Percentiles rank a stretch among this genome's conserved stretches.
Conservation (phyloP, 2,113 vertebrate genomes). For the Micromys minutus region DNA sequence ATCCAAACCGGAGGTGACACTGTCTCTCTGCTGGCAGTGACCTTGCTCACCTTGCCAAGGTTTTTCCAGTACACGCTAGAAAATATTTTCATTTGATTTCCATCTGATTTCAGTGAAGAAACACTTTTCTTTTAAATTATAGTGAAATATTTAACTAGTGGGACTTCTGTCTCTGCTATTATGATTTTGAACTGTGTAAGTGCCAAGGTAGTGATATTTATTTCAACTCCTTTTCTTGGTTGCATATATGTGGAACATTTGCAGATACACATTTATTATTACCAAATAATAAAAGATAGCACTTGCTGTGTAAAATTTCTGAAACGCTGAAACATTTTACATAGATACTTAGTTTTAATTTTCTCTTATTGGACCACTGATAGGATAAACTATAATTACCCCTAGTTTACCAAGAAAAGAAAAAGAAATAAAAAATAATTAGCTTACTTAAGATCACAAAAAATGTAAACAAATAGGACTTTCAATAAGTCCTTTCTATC, state of each 20-base stretch:
- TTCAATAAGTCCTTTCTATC: background rate
- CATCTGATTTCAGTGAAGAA: background rate
- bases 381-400: background rate
- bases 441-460: background rate
- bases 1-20: slow-evolving; percentile 45
- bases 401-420: background rate
- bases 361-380: background rate
- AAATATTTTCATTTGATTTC: slow-evolving; percentile 25
- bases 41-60: slow-evolving; percentile 51
- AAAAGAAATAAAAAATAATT: background rate
- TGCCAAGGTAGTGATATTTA: background rate
- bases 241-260: background rate
- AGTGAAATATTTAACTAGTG: background rate
- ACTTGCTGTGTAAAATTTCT: background rate
- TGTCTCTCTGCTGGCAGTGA: slow-evolving; percentile 63
- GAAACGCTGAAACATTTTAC: too few species aligned
- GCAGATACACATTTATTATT: background rate
- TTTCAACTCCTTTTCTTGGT: background rate
- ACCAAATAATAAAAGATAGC: background rate
- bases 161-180: background rate
- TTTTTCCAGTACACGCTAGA: background rate
- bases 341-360: slow-evolving; percentile 20
- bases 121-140: background rate
- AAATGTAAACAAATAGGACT: background rate
- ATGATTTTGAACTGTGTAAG: slow-evolving; percentile 4